Base-by-base conservation (phyloP, 1,140 invertebrate genomes). In the Drosophila simulans region DNA sequence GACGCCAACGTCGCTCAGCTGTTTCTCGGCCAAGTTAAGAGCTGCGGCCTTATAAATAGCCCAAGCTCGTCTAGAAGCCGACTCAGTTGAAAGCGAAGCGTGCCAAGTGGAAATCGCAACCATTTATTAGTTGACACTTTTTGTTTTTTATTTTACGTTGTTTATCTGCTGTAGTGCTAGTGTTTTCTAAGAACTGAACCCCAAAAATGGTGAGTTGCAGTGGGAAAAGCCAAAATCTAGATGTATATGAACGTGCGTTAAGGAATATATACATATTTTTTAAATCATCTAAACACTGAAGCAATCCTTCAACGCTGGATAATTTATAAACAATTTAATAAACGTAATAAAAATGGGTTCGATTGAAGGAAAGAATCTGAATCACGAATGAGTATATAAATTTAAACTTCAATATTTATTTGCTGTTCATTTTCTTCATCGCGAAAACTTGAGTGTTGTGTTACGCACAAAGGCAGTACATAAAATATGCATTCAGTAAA, bases 181-280 rank as follows among this genome's bases (percentile, higher is more conserved):
- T 27, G 22, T 63, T 51, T 51, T 48, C 12, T 45, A 40, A 71
- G 49, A 70, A 80, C 40, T 43, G 42, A 52, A 60, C 8, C 43
- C 53, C 56, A 13, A 77, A 81, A 74, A 85, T 85, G 81, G 81
- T 85, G 83, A 85, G 81, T 85, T 68, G 53, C 57, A 46, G 51
- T 39, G 43, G 34, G 54, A 70, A 49, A 46, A 57, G 48, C 43
- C 34, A n/a, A 42, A 52, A 0, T 27, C 51, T 22, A 37, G 12
- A 8, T 31, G 20, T 22, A 22, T 22, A 7, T 31, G 10, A 31
- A 8, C 27, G 27, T 31, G 31, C 8, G 8, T 31, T 10, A 31
- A 31, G 2, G 31, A 10, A 31, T 10, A 8, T 31, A 31, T 10
- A 2, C 8, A 3, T 31, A 1, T 27, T 27, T 31, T 31, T 31